Base-by-base conservation (phyloP, 2,888 invertebrate species). In the Taphrorychus bicolor region DNA sequence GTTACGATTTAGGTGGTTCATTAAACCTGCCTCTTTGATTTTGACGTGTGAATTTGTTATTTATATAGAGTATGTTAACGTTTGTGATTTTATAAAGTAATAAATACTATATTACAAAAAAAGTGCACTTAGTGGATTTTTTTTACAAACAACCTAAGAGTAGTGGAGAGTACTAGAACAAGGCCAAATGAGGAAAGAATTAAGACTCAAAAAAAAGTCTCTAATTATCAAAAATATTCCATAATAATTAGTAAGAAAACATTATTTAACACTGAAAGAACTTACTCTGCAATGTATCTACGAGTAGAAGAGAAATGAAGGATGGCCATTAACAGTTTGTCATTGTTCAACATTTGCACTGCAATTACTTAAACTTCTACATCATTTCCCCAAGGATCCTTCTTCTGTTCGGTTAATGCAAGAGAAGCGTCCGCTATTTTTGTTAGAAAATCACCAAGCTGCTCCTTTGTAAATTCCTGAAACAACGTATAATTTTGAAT, bases 361-460 rank as follows among this genome's bases (percentile, higher is more conserved):
- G 1, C 45, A 17, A n/a, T 7, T 56, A 18, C 32, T 53, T 63
- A 70, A 32, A 45, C 59, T 14, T 64, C 23, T 41, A 42, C 14
- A 24, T 69, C 69, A 22, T 69, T 51, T 3, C 95, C 95, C 87
- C 94, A 93, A 57, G 95, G 91, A 85, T 95, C 95, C 76, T 87
- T 86, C 75, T 90, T 91, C 69, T 88, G 87, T 77, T 94, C 91
- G 75, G 96, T 83, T 66, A 94, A 81, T 7, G 87, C 81, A 14
- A 94, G 82, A 5, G 93, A 92, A 1, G 94, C 91, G 77, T 94
- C 93, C 53, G 90, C 88, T 41, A 95, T 85, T 80, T 92, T 91
- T 21, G 87, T 87, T 66, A 95, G 84, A 23, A 95, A 82, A 79
- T 94, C 92, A 62, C 88, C 86, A 52, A 95, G 81, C 78, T 92